A percentile compares a stretch with the other conserved stretches of the same genome.
Conservation (phyloP, 1,140 invertebrate species). For the Xylocopa sonorina region DNA sequence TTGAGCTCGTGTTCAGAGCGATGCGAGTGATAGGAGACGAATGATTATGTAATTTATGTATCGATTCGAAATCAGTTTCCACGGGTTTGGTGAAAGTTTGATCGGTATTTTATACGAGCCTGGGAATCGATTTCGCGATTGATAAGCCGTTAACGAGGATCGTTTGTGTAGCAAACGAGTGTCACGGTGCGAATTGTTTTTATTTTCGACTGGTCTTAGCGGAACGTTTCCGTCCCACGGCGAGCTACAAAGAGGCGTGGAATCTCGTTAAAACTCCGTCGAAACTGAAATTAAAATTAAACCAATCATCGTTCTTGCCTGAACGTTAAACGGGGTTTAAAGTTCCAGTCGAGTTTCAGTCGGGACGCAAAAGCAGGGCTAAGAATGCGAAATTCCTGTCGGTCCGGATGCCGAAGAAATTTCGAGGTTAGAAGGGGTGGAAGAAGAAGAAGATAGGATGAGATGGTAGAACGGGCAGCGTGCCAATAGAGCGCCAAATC, state of each 20-base stretch:
- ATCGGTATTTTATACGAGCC: background rate
- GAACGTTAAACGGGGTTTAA: constrained; percentile 36
- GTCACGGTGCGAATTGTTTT: constrained; percentile 25
- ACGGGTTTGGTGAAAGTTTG: background rate
- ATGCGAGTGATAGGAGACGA: background rate
- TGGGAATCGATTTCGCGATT: background rate
- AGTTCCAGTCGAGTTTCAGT: constrained; percentile 43
- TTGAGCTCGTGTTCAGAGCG: background rate
- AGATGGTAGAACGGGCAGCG: constrained; percentile 51
- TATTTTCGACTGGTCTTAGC: background rate
- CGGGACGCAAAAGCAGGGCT: constrained; percentile 30
- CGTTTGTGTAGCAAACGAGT: background rate
- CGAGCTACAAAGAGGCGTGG: background rate
- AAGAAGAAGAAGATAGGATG: background rate
- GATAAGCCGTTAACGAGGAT: too few relatives aligned
- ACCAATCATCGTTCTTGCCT: constrained; percentile 32
- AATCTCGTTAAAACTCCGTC: constrained; percentile 21
- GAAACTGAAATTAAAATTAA: constrained; percentile 56
- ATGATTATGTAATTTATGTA: too few relatives aligned
- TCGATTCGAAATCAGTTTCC: too few relatives aligned
- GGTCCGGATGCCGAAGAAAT: constrained; percentile 56
- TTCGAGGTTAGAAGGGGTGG: constrained; percentile 45
- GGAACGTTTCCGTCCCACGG: too few relatives aligned
- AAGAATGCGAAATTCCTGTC: constrained; percentile 56
- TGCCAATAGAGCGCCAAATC: constrained; percentile 63